phyloP scores from a whole-genome alignment of 2,888 invertebrate genomes.

The Ichneumon xanthorius region DNA sequence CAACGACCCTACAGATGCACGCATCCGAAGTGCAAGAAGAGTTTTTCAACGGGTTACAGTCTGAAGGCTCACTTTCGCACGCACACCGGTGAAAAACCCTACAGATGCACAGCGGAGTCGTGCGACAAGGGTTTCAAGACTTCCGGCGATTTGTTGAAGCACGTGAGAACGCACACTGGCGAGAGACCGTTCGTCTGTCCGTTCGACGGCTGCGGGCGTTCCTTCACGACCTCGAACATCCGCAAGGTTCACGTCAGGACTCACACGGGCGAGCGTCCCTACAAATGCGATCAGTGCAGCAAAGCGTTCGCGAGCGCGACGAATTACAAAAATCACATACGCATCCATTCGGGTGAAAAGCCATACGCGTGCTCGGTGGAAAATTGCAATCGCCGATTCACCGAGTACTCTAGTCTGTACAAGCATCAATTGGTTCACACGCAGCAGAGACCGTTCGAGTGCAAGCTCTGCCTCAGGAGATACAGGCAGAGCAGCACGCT shows the following conservation, averaged over 20 bases:
- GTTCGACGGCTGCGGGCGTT: conserved; percentile 87
- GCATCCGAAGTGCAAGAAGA: conserved; percentile 85
- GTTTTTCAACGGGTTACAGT: conserved; percentile 86
- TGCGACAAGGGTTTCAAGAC: conserved; percentile 88
- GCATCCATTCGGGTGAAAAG: conserved; percentile 90
- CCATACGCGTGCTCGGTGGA: conserved; percentile 88
- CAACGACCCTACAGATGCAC: conserved; percentile 85
- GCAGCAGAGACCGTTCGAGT: conserved; percentile 87
- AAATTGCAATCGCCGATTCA: conserved; percentile 89
- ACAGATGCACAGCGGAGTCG: conserved; percentile 85
- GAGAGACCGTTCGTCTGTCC: conserved; percentile 82
- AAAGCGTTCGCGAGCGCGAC: conserved; percentile 89
- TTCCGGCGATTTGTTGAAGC: conserved; percentile 87
- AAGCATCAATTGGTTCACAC: conserved; percentile 88
- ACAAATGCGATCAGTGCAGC: conserved; percentile 87
- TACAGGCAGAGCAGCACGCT: conserved; percentile 88
- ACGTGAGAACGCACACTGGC: conserved; percentile 87
- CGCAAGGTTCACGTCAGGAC: conserved; percentile 89
- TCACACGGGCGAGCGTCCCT: conserved; percentile 90
- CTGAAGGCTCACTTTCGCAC: conserved; percentile 87
- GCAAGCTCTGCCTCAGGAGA: conserved; percentile 87
- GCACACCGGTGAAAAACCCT: conserved; percentile 87
- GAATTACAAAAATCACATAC: conserved; percentile 89
- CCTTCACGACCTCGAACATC: conserved; percentile 90
- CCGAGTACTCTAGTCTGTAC: conserved; percentile 90